Evolutionary conservation across 2,797 vertebrate species (phyloP), one percentile per base, ranked within the genome.

Genomic region (Acanthurus lineatus): DNA sequence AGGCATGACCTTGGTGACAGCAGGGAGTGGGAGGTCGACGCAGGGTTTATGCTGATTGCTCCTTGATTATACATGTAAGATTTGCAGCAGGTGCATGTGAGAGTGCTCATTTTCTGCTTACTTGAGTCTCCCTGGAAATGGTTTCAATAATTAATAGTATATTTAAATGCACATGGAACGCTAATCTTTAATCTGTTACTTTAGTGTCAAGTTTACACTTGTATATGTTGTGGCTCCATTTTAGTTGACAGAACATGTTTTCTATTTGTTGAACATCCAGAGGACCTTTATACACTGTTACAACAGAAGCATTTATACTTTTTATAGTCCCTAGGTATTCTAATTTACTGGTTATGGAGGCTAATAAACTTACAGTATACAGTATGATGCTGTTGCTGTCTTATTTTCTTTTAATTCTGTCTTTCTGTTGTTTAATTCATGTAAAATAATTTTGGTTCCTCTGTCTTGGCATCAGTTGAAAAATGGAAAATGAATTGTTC

Each of bases 41-140:
- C 19, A 28, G 69, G 62, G 48, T 42, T 83, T 47, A 62, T 22
- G 56, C 63, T 74, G 71, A 82, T 88, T 86, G 44, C 66, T 77
- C 28, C 63, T 42, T 73, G 77, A 81, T 91, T 76, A 82, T 51
- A 70, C 66, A 35, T 35, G 32, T 35, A 35, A 35, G 54, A 84
- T 78, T 47, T 81, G 76, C 19, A 60, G 79, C 79, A 89, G 84
- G 81, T 85, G 83, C 54, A 87, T 44, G 73, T 42, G 58, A 79
- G 28, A 67, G 44, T 22, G 9, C 45, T 83, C 40, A 73, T 86
- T 88, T 86, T 78, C 70, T 83, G 77, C 75, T 81, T 69, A 75
- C 76, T 78, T 79, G 32, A 35, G 32, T 35, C 32, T 6, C 32
- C 32, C 32, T 35, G 32, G 32, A 35, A 88, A 81, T 19, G 0